Base-by-base conservation (phyloP, 2,113 vertebrate species). In the Semicossyphus pulcher region DNA sequence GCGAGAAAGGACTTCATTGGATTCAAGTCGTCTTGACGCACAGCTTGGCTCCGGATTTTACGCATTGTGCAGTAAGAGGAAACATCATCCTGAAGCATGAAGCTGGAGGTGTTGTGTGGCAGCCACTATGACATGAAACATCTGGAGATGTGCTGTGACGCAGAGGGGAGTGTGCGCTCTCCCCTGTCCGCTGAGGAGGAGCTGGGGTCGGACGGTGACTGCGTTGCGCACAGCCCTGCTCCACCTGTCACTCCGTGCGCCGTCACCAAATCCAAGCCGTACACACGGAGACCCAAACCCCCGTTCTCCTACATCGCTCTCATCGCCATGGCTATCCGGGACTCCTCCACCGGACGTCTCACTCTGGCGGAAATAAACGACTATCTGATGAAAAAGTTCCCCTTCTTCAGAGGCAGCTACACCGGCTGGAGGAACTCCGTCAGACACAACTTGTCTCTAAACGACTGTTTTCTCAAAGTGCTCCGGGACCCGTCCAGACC, bases 361-460 rank as follows among this genome's bases (percentile, higher is more conserved):
- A 99, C 97, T 26, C 72, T 99, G 81, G 97, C 97, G 20, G 96
- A 98, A 84, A 99, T 99, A 84, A 99, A 98, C 83, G 96, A 98
- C 84, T 99, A 98, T 78, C 94, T 99, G 91, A 97, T 98, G 97
- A 93, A 94, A 72, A 97, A 95, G 85, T 99, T 99, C 65, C 95
- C 97, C 5, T 99, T 98, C 87, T 99, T 99, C 86, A 92, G 97
- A 29, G 97, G 97, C 77, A 94, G 92, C 85, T 99, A 99, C 94
- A 97, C 96, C 0, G 97, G 97, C 78, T 99, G 97, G 97, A 95
- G 96, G 86, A 98, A 98, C 93, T 98, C 97, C 0, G 97, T 98
- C 64, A 94, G 97, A 14, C 97, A 98, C 92, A 98, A 98, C 84
- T 91, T 98, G 53, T 97, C 96, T 5, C 95, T 98, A 4, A 98